phyloP scores from a whole-genome alignment of 2,888 invertebrate species.

The Antheraea assamensis region DNA sequence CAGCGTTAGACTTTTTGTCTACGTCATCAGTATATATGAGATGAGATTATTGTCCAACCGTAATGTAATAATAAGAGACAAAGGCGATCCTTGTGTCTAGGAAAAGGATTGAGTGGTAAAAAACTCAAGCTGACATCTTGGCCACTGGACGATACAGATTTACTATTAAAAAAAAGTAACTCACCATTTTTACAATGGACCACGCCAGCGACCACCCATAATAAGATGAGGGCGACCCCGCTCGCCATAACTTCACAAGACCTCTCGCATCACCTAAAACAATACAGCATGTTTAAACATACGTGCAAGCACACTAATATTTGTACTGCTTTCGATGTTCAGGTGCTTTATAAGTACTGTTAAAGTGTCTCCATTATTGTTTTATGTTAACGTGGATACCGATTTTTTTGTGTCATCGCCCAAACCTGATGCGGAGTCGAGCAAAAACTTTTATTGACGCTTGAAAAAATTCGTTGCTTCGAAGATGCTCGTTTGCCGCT shows the following conservation, averaged over 20 bases:
- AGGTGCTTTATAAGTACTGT: conserved; percentile 18
- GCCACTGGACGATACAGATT: neutral
- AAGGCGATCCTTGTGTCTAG: neutral
- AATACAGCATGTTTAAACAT: conserved; percentile 66
- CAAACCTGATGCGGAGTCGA: neutral
- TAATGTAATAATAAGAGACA: neutral
- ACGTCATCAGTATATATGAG: neutral
- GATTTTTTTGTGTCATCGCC: conserved; percentile 1
- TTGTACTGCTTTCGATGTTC: conserved; percentile 38
- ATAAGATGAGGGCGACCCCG: conserved; percentile 71
- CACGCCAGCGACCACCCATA: conserved; percentile 75
- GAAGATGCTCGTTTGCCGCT: conserved; percentile 21
- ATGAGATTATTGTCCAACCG: neutral
- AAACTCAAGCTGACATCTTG: neutral
- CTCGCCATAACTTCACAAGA: conserved; percentile 73
- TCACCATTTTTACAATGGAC: conserved; percentile 73
- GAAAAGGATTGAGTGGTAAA: neutral
- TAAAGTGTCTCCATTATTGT: conserved; percentile 8
- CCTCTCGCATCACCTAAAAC: conserved; percentile 79
- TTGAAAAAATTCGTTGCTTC: conserved; percentile 5
- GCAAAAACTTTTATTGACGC: conserved; percentile 12
- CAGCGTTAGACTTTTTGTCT: too few species aligned
- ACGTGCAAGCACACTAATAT: conserved; percentile 65
- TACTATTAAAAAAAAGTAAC: conserved; percentile 36
- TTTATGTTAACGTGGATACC: neutral